Evolutionary conservation across 2,797 vertebrate species (phyloP).

Genomic region (Odontamblyopus lacepedii): DNA sequence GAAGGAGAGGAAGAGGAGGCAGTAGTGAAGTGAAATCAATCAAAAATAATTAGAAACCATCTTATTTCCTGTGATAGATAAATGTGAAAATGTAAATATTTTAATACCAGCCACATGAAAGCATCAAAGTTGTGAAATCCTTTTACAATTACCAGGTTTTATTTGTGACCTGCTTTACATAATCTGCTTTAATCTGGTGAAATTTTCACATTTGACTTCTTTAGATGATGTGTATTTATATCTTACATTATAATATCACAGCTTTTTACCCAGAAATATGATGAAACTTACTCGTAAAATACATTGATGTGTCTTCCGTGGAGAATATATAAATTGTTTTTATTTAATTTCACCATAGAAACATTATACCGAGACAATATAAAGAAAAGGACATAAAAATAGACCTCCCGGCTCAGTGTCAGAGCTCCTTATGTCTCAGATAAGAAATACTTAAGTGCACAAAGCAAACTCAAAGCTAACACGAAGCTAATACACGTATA

Average conservation of each 20-base stretch:
- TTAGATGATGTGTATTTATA: neutral
- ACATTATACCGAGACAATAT: neutral
- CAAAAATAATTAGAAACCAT: too few relatives aligned
- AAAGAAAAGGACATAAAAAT: neutral
- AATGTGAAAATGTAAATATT: too few relatives aligned
- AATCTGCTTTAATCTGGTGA: neutral
- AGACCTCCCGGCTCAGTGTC: neutral
- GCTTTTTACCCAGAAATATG: too few relatives aligned
- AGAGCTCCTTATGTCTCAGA: neutral
- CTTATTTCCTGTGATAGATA: too few relatives aligned
- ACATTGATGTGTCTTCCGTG: neutral
- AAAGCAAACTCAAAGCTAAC: neutral
- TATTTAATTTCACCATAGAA: neutral
- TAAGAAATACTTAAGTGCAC: neutral
- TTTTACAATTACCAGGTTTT: too few relatives aligned
- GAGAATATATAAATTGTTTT: neutral
- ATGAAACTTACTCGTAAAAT: neutral
- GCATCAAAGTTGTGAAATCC: too few relatives aligned
- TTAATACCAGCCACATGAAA: too few relatives aligned
- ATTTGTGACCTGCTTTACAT: too few relatives aligned
- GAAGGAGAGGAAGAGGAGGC: too few relatives aligned
- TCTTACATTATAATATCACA: too few relatives aligned
- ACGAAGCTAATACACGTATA: neutral
- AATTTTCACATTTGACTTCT: neutral
- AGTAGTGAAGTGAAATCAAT: too few relatives aligned